Evolutionary conservation across 2,888 invertebrate genomes (phyloP).

Genomic region (Tryphoninae sp.): DNA sequence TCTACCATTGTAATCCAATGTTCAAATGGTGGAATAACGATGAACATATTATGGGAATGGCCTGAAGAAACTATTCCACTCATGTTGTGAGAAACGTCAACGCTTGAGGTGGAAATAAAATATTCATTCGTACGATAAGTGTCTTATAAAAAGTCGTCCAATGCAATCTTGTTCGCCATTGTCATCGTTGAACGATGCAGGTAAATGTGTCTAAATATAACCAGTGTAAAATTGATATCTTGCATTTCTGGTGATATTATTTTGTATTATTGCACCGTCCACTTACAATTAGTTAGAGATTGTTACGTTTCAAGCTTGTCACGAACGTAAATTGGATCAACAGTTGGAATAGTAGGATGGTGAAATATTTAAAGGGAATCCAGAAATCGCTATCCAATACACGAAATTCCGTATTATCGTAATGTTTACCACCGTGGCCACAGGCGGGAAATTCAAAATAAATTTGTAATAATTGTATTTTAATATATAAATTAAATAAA

Average conservation of each 20-base stretch:
- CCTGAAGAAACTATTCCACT: too few species aligned
- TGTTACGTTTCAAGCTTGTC: background rate
- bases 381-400: constrained; percentile 55
- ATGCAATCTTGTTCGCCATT: background rate
- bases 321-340: background rate
- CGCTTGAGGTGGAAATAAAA: background rate
- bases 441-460: constrained; percentile 45
- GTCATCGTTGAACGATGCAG: background rate
- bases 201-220: background rate
- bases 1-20: too few species aligned
- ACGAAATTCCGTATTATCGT: constrained; percentile 53
- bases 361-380: constrained; percentile 44
- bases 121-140: background rate
- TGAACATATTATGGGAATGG: background rate
- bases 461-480: constrained; percentile 55
- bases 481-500: too few species aligned
- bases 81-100: background rate
- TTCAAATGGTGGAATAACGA: background rate
- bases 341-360: background rate
- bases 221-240: background rate
- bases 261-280: background rate
- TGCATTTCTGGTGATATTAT: background rate
- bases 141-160: background rate
- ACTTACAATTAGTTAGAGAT: background rate
- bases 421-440: constrained; percentile 62